A percentile compares a stretch with the other conserved stretches of the same genome.
phyloP scores from a whole-genome alignment of 1,140 invertebrate species.

The Anthonomus grandis region DNA sequence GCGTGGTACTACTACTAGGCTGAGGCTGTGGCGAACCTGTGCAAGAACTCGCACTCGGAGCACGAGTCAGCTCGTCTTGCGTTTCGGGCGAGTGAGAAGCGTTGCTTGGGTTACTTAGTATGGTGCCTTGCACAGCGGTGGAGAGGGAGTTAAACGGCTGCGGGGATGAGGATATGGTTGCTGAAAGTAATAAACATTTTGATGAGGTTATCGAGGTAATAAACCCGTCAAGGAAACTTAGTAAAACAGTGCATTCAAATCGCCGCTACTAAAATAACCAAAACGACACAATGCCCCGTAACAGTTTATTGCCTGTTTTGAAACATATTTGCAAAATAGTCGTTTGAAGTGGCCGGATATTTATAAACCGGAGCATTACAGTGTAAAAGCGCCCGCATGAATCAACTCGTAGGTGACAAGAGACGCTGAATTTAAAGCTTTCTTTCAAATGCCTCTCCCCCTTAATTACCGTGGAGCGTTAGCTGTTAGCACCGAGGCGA shows the following conservation, averaged over 20 bases:
- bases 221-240: neutral
- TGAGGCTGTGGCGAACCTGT: slow-evolving; percentile 43
- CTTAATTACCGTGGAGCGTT: slow-evolving; percentile 19
- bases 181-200: slow-evolving; percentile 9
- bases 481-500: slow-evolving; percentile 17
- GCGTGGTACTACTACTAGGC: slow-evolving; percentile 34
- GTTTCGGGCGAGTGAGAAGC: slow-evolving; percentile 25
- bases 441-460: slow-evolving; percentile 7
- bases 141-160: slow-evolving; percentile 19
- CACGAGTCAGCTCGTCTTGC: slow-evolving; percentile 31
- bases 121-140: slow-evolving; percentile 13
- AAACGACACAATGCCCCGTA: slow-evolving; percentile 15
- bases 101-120: slow-evolving; percentile 24
- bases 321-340: slow-evolving; percentile 32
- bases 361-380: slow-evolving; percentile 22
- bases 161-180: slow-evolving; percentile 18
- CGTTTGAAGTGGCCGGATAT: slow-evolving; percentile 28
- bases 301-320: slow-evolving; percentile 23
- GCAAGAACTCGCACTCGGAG: slow-evolving; percentile 36
- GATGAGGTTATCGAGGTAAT: neutral
- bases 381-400: slow-evolving; percentile 13
- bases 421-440: slow-evolving; percentile 9
- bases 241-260: slow-evolving; percentile 6
- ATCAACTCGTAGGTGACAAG: slow-evolving; percentile 8
- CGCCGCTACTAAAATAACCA: slow-evolving; percentile 1